Evolutionary conservation across 2,113 vertebrate genomes (phyloP).

Genomic region (Aphelocoma coerulescens): DNA sequence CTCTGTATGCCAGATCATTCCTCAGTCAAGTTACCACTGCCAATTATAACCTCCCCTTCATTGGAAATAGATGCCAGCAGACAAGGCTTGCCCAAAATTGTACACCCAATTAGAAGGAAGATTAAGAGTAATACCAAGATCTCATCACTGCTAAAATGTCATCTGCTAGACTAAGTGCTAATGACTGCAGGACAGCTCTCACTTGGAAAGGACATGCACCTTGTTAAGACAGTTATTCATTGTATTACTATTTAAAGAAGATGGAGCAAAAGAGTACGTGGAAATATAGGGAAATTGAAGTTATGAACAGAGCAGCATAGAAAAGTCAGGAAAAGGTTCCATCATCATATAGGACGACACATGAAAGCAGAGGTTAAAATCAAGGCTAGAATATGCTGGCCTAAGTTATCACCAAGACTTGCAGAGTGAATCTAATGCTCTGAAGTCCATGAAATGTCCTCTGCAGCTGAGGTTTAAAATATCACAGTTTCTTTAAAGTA

Average conservation of each 20-base stretch:
- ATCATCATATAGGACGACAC: background rate
- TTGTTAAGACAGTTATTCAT: background rate
- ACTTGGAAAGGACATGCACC: background rate
- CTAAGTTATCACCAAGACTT: background rate
- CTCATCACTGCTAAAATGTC: background rate
- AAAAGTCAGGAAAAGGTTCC: background rate
- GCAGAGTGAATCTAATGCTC: background rate
- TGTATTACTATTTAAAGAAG: background rate
- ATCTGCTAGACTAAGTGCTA: background rate
- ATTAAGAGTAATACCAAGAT: background rate
- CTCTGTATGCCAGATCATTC: background rate
- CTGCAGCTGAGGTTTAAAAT: background rate
- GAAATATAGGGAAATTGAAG: background rate
- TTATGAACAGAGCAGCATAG: background rate
- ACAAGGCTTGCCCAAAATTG: background rate
- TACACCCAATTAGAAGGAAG: background rate
- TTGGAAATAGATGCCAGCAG: background rate
- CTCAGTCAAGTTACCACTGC: background rate
- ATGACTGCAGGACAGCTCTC: background rate
- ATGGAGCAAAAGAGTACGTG: background rate
- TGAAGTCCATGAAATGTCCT: background rate
- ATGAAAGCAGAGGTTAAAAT: background rate
- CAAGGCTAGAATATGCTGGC: background rate
- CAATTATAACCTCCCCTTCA: background rate
- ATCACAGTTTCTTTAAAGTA: background rate